Conservation (phyloP, 2,797 vertebrate species). For the Microchirus variegatus region DNA sequence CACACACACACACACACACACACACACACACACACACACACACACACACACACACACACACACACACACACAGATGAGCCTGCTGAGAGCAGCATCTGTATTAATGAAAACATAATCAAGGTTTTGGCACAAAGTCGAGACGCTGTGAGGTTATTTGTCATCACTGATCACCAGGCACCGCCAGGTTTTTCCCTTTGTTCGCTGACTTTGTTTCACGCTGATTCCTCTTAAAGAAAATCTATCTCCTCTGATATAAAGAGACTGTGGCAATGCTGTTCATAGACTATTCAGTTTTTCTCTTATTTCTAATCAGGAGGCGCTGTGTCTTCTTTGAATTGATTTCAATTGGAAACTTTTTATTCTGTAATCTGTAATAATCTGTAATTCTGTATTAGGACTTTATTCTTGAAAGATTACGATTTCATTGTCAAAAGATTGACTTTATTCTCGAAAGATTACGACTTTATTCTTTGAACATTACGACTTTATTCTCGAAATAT, state of each 20-base stretch:
- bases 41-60: not conserved
- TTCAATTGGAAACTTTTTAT: slow-evolving; percentile 10
- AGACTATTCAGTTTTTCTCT: slow-evolving; percentile 12
- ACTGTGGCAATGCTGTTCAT: slow-evolving; percentile 3
- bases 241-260: not conserved
- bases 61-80: slow-evolving; percentile 25
- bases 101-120: slow-evolving; percentile 60
- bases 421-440: too few relatives aligned
- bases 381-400: too few relatives aligned
- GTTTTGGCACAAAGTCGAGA: slow-evolving; percentile 32
- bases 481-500: too few relatives aligned
- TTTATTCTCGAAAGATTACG: too few relatives aligned
- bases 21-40: not conserved
- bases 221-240: slow-evolving; percentile 14
- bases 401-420: too few relatives aligned
- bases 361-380: too few relatives aligned
- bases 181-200: slow-evolving; percentile 21
- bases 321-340: too few relatives aligned
- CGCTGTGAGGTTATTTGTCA: slow-evolving; percentile 22
- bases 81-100: slow-evolving; percentile 57
- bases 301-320: slow-evolving; percentile 10
- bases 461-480: too few relatives aligned
- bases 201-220: slow-evolving; percentile 12
- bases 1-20: not conserved
- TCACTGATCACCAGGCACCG: slow-evolving; percentile 13